Conservation (phyloP, 2,113 vertebrate genomes). For the Podiceps cristatus region DNA sequence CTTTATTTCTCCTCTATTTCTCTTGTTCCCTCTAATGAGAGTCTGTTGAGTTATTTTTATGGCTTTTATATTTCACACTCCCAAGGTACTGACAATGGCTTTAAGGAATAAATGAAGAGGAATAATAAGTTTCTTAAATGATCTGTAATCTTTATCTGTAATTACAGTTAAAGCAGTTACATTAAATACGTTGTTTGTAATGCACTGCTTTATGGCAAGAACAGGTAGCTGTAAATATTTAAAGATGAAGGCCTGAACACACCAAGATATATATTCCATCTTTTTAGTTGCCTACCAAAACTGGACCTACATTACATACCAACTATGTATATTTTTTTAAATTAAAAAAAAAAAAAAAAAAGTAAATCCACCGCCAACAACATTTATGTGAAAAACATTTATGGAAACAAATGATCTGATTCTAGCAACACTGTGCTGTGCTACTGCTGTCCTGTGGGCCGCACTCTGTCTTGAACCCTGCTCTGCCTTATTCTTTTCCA, state of each 20-base stretch:
- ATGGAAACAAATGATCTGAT: background rate
- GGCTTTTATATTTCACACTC: conserved; percentile 11
- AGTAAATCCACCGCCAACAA: background rate
- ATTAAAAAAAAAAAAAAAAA: background rate
- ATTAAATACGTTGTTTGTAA: background rate
- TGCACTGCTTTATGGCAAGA: background rate
- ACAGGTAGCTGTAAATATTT: background rate
- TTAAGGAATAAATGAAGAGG: conserved; percentile 12
- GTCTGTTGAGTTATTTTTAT: conserved; percentile 42
- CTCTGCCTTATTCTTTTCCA: background rate
- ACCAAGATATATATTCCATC: background rate
- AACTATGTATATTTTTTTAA: background rate
- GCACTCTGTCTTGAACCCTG: background rate
- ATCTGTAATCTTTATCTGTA: background rate
- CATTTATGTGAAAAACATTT: background rate
- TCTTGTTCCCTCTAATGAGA: conserved; percentile 19
- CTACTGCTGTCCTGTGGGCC: background rate
- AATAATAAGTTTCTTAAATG: background rate
- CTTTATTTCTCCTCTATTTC: background rate
- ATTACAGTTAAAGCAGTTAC: background rate
- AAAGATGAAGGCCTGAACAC: background rate
- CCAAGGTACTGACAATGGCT: background rate
- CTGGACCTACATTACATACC: background rate
- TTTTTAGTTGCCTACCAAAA: background rate
- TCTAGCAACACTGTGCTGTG: background rate